Base-by-base conservation (phyloP, 2,113 vertebrate species). In the Esox niger region DNA sequence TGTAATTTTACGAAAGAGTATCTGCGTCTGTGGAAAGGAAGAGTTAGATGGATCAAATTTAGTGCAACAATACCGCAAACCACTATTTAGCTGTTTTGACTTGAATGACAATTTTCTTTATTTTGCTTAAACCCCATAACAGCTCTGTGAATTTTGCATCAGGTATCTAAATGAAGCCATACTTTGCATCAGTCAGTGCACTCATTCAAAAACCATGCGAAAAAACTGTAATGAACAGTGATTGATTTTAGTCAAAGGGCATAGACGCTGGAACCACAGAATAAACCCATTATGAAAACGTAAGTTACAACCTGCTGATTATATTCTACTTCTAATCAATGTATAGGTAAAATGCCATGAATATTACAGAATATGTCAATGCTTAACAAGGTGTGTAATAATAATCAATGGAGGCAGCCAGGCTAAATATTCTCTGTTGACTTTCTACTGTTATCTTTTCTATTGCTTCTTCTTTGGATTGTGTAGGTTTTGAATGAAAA, bases 181-280 rank as follows among this genome's bases (percentile, higher is more conserved):
- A 47, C 77, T 84, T 77, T 78, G 79, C 82, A 80, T 83, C 67
- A 66, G 21, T 58, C 73, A 68, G 60, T 63, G 69, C 65, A 32
- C 69, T 52, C 29, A 74, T 66, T 46, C 64, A 70, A 66, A 68
- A 29, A 47, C 38, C 25, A 54, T 27, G 25, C 52, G 61, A 4
- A 26, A 62, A 56, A 43, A 43, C 11, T 11, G 30, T 3, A 55
- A 6, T 2, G 17, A 55, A 6, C 1, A 43, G n/a, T 62, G 60
- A 17, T 31, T 8, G 2, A 6, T 35, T 54, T 10, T 13, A 54
- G 27, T 8, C 21, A n/a, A n/a, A 11, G 23, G n/a, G 20, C 2
- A 2, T 17, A 23, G 6, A 20, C 56, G 32, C 13, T 10, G 23
- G 21, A 27, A 30, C 23, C 46, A 43, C 27, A 38, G 13, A 43